A percentile compares a stretch with the other conserved stretches of the same genome.
These are phyloP conservation scores for Montipora capricornis DNA, from an alignment of 64 coral and sea anemone genomes.

Conservation along the genomic window DNA sequence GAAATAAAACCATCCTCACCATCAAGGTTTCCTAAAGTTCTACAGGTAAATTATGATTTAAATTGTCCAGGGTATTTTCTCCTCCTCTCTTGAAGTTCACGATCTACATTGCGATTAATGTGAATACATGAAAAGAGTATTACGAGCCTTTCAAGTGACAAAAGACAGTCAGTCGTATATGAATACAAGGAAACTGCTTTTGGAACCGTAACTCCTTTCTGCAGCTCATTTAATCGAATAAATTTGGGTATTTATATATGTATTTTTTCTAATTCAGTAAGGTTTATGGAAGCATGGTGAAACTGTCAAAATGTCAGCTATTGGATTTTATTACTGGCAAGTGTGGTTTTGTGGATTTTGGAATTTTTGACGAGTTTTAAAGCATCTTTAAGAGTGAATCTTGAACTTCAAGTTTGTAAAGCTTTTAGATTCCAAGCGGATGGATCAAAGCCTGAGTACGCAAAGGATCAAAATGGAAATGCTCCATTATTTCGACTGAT, in stretches of 20 bases:
- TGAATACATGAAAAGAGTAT: neutral
- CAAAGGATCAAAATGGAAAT: neutral
- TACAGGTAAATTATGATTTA: neutral
- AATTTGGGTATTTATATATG: constrained; percentile 17
- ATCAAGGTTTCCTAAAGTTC: neutral
- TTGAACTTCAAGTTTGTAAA: neutral
- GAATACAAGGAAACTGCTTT: too few species aligned
- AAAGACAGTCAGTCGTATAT: too few species aligned
- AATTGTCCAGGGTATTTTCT: constrained; percentile 21
- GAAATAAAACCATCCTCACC: neutral
- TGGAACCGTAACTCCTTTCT: neutral
- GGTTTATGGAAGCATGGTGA: neutral
- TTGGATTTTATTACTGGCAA: too few species aligned
- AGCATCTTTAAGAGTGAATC: neutral
- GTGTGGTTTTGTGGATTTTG: neutral
- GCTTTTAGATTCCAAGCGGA: neutral
- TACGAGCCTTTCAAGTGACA: too few species aligned
- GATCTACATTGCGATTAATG: neutral
- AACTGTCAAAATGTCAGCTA: neutral
- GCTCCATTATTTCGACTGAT: constrained; percentile 6
- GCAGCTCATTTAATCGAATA: neutral
- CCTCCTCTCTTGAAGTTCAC: neutral
- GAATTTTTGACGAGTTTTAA: neutral
- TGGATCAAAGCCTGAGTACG: neutral
- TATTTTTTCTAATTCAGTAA: too few species aligned